Evolutionary conservation across 1,140 invertebrate species (phyloP), one percentile per base, ranked within the genome.

Genomic region (Drosophila persimilis): DNA sequence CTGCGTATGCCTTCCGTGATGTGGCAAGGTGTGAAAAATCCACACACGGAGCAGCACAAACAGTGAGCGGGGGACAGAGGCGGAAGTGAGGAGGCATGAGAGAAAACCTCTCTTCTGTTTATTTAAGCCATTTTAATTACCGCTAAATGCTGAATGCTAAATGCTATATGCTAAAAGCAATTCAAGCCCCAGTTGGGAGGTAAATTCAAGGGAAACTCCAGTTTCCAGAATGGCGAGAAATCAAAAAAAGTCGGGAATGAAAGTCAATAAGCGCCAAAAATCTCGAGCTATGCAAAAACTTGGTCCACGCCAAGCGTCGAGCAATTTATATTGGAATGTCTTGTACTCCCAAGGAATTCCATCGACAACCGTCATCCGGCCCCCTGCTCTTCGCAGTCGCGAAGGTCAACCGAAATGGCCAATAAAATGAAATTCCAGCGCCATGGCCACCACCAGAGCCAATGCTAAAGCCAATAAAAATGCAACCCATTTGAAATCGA

Each of bases 351-450:
- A 39, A 55, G 58, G 53, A 78, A 77, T 73, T 17, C 35, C 3
- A 35, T 35, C 31, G 9, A 35, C 31, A 35, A 3, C 29, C 9
- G 3, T 13, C 24, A 26, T 26, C 6, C 50, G 11, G 11, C 9
- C 22, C 17, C 35, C 29, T 35, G 22, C 22, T 24, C n/a, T 29
- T 24, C 15, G 24, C 17, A 29, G 46, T 46, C 65, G 58, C 80
- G 80, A 84, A 84, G 80, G 80, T 84, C 80, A 85, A 65, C 80
- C 80, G 44, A 84, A 84, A 85, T 84, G 80, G 80, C 80, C 80
- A 84, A 84, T 84, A 85, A 84, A 84, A 84, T 85, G 80, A 77
- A 84, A 84, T 84, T 84, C 80, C 76, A 72, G 61, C 44, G 62
- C 65, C 77, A 73, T 48, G 72, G 55, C 20, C 20, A 20, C 20